Evolutionary conservation across 2,888 invertebrate species (phyloP), one percentile per base, ranked within the genome.

Genomic region (Dynastes maya): DNA sequence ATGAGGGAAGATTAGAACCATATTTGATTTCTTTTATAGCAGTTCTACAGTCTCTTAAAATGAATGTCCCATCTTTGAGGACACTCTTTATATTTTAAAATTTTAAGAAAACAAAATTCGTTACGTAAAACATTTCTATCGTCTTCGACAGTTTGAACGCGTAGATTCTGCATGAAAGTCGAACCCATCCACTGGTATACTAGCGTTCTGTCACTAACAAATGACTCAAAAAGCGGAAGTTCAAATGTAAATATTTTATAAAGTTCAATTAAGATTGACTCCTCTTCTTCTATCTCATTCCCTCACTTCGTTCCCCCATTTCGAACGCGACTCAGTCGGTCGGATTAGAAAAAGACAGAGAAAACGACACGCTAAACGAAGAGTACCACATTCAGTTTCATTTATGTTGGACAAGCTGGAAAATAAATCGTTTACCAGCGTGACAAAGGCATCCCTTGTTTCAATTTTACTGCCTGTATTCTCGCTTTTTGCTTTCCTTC

Each of bases 211-310:
- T 45, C 45, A 8, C 45, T 11, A 45, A 45, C 45, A 45, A 45
- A 45, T 45, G 45, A 45, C 68, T 16, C 51, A 32, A 55, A 55
- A 71, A 77, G 27, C 68, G 78, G 78, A 78, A 78, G 75, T 75
- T 75, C 27, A 40, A 72, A 61, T 61, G 78, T 78, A 78, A 78
- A 75, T 78, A 78, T 78, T 78, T 78, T 78, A 78, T 78, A 67
- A 78, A 78, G 75, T 75, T 61, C 78, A 74, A 78, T 75, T 78
- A 78, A 68, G 65, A 68, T 27, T 68, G 78, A 75, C 75, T 75
- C 75, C 74, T 51, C 40, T 51, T 13, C 72, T 37, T 22, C 55
- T 45, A 55, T 22, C 55, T 72, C 53, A 11, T 45, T 11, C 61
- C 37, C 6, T 22, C 37, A 1, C 51, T 16, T 16, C 16, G n/a